These are phyloP conservation scores for Leptinotarsa texana DNA, from an alignment of 1,140 invertebrate genomes.

Conservation along the genomic window DNA sequence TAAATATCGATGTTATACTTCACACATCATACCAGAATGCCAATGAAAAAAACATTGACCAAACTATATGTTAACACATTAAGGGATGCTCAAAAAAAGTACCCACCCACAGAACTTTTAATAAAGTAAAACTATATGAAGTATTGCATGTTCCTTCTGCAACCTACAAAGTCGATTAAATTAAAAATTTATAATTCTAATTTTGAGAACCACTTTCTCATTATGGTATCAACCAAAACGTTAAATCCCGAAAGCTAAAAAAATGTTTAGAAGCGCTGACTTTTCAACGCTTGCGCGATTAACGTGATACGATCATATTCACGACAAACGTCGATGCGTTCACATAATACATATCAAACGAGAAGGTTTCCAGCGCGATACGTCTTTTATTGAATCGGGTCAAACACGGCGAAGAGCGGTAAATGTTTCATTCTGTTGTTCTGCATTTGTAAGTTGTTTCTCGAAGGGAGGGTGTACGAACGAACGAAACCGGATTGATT, in stretches of 20 bases:
- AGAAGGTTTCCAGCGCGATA: slow-evolving; percentile 12
- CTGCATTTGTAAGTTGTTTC: slow-evolving; percentile 30
- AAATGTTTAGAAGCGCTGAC: slow-evolving; percentile 34
- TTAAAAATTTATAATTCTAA: too few relatives aligned
- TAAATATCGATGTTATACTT: too few relatives aligned
- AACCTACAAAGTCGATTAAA: too few relatives aligned
- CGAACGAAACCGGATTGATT: slow-evolving; percentile 10
- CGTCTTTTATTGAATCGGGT: slow-evolving; percentile 28
- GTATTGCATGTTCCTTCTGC: too few relatives aligned
- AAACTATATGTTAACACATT: too few relatives aligned
- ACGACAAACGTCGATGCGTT: slow-evolving; percentile 13
- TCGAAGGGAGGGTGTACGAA: slow-evolving; percentile 29
- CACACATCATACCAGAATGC: too few relatives aligned
- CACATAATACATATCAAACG: slow-evolving; percentile 1
- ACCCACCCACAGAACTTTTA: too few relatives aligned
- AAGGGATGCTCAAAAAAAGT: too few relatives aligned
- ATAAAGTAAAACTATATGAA: too few relatives aligned
- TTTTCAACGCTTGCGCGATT: slow-evolving; percentile 31
- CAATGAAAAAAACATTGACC: too few relatives aligned
- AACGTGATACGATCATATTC: background rate
- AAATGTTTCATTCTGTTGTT: slow-evolving; percentile 33
- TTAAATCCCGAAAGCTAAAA: background rate
- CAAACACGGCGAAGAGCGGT: slow-evolving; percentile 24
- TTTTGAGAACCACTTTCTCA: too few relatives aligned
- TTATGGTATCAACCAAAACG: too few relatives aligned